A percentile compares a stretch with the other conserved stretches of the same genome.
phyloP scores from a whole-genome alignment of 2,888 invertebrate species.

The Lamellibrachia satsuma region DNA sequence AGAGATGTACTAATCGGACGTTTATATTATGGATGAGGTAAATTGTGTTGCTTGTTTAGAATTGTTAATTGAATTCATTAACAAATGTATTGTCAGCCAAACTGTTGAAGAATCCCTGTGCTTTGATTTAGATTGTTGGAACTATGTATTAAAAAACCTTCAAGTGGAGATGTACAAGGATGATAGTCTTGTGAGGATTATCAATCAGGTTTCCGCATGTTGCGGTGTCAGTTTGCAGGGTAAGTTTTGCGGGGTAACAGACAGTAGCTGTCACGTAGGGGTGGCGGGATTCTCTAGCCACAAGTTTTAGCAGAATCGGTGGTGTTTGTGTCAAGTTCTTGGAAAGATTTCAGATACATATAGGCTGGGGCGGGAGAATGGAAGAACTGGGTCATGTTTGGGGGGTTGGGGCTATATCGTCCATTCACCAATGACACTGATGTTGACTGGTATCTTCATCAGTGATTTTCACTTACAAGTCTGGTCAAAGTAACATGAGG shows the following conservation, averaged over 20 bases:
- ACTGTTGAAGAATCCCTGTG: neutral
- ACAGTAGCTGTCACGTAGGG: neutral
- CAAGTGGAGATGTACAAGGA: too few relatives aligned
- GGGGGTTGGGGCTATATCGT: neutral
- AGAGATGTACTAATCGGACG: neutral
- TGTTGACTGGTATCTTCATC: neutral
- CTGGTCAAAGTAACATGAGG: too few relatives aligned
- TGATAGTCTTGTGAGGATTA: neutral
- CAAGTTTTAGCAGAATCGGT: neutral
- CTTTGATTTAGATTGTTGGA: neutral
- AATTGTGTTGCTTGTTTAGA: neutral
- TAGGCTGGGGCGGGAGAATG: neutral
- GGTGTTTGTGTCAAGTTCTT: conserved; percentile 11
- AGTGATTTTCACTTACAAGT: neutral
- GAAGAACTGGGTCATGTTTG: neutral
- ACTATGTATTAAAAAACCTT: too few relatives aligned
- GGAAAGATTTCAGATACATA: neutral
- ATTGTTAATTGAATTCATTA: neutral
- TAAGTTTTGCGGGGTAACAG: neutral
- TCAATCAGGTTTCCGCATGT: neutral
- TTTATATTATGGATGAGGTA: neutral
- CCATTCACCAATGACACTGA: neutral
- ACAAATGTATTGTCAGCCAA: neutral
- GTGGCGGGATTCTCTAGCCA: neutral
- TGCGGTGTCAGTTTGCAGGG: neutral